phyloP scores from a whole-genome alignment of 2,113 vertebrate genomes.

The Carlito syrichta region DNA sequence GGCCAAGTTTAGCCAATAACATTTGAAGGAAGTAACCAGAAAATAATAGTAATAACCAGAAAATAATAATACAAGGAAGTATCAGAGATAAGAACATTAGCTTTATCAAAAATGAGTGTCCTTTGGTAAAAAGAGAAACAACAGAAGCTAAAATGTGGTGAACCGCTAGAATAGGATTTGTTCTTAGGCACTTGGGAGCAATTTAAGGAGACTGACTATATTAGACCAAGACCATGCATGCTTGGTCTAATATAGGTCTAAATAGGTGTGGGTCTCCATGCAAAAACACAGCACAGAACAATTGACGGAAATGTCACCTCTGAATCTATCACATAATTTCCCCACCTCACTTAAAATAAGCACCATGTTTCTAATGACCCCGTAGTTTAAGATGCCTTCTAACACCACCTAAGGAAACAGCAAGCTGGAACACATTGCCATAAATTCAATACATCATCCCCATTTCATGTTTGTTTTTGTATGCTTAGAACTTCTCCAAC shows the following conservation, averaged over 20 bases:
- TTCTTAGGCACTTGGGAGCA: not conserved
- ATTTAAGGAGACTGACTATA: not conserved
- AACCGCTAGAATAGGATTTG: not conserved
- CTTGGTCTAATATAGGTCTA: too few relatives aligned
- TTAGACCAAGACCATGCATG: not conserved
- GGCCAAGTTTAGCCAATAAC: not conserved
- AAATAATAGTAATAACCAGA: not conserved
- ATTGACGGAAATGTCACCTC: not conserved
- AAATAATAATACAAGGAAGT: not conserved
- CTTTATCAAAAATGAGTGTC: not conserved
- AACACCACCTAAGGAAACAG: not conserved
- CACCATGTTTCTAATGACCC: not conserved
- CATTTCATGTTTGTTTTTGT: not conserved
- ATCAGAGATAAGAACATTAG: not conserved
- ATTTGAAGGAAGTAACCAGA: not conserved
- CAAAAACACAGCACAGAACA: not conserved
- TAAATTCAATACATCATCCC: not conserved
- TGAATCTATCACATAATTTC: not conserved
- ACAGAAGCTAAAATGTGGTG: not conserved
- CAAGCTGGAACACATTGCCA: not conserved
- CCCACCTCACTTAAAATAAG: not conserved
- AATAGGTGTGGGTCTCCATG: not conserved
- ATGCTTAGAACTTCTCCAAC: not conserved
- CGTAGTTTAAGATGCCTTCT: not conserved
- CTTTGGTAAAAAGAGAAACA: not conserved